These are phyloP conservation scores for Acropora yongei DNA, from an alignment of 64 coral and sea anemone species.

Conservation along the genomic window DNA sequence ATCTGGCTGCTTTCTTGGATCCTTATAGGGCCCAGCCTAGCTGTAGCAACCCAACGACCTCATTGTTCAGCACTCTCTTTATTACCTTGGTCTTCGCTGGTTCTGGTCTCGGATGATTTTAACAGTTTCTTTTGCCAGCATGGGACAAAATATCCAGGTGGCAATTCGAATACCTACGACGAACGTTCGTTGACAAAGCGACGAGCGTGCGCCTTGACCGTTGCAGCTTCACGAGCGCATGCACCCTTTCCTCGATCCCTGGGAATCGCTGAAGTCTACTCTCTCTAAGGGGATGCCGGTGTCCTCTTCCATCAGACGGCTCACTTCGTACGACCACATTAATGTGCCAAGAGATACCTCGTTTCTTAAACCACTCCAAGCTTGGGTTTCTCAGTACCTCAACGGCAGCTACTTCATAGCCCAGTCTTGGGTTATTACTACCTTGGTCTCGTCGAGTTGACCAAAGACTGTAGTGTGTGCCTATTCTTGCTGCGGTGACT, in stretches of 20 bases:
- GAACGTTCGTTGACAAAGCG: conserved; percentile 3
- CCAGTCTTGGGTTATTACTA: not conserved
- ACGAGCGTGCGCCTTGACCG: not conserved
- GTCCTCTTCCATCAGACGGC: conserved; percentile 32
- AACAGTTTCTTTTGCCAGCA: not conserved
- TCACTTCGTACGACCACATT: not conserved
- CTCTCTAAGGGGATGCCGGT: conserved; percentile 12
- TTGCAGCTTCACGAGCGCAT: conserved; percentile 13
- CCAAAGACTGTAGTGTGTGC: not conserved
- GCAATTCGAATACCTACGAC: not conserved
- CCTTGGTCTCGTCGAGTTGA: conserved; percentile 2
- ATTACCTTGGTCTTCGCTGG: not conserved
- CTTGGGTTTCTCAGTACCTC: not conserved
- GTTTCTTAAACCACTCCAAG: not conserved
- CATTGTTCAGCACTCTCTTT: not conserved
- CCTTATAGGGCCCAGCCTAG: conserved; percentile 55
- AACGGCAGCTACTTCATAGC: not conserved
- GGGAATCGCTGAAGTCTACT: conserved; percentile 20
- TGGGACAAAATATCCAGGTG: not conserved
- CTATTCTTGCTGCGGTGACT: conserved; percentile 7
- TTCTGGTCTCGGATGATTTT: not conserved
- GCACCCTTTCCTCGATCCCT: conserved; percentile 1
- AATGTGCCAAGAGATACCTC: conserved; percentile 4
- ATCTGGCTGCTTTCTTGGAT: conserved; percentile 42
- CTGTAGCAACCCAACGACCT: not conserved